Evolutionary conservation across 2,797 vertebrate genomes (phyloP).

Genomic region (Neomorphus geoffroyi): DNA sequence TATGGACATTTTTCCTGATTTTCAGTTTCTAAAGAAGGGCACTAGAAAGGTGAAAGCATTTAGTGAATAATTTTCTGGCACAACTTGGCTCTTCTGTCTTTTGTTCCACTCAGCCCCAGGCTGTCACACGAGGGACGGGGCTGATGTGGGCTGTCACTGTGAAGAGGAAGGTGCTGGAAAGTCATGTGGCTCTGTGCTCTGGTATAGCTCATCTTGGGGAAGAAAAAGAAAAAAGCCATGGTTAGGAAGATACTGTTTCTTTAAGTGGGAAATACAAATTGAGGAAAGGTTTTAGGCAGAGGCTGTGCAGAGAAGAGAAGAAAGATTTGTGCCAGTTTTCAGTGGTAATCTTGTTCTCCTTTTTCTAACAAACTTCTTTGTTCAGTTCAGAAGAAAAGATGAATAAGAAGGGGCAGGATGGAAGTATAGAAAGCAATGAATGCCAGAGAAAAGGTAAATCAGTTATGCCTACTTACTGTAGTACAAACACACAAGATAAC

Average conservation of each 20-base stretch:
- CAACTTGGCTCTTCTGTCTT: not conserved
- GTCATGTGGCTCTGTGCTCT: accelerated
- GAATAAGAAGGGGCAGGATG: not conserved
- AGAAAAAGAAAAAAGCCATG: not conserved
- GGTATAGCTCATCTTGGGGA: not conserved
- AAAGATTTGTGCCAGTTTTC: not conserved
- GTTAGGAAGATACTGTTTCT: not conserved
- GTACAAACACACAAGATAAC: constrained; percentile 28
- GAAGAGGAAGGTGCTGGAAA: not conserved
- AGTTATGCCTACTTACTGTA: constrained; percentile 31
- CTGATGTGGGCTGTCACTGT: not conserved
- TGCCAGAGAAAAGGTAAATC: constrained; percentile 5
- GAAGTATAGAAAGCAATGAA: constrained; percentile 10
- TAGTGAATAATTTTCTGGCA: not conserved
- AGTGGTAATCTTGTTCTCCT: not conserved
- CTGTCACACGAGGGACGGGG: not conserved
- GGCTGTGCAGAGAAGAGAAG: not conserved
- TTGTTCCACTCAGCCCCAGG: not conserved
- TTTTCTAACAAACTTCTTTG: not conserved
- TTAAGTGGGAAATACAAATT: not conserved
- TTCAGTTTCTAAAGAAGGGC: not conserved
- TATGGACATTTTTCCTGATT: not conserved
- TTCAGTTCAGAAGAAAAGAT: constrained; percentile 19
- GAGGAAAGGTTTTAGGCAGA: not conserved
- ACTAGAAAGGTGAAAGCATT: not conserved